Evolutionary conservation across 2,113 vertebrate genomes (phyloP).

Genomic region (Sakesphorus luctuosus): DNA sequence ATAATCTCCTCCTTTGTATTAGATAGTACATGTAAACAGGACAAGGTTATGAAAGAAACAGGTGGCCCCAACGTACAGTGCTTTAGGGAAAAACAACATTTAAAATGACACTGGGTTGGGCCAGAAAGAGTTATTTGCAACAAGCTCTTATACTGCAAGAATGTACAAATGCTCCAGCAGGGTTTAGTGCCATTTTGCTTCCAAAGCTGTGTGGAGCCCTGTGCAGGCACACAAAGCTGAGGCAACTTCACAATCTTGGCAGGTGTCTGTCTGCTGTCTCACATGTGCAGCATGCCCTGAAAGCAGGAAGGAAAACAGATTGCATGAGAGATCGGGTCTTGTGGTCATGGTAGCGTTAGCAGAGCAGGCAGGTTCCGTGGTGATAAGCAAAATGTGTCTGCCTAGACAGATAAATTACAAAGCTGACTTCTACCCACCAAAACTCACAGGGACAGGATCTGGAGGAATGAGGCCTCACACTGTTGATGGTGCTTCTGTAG

Average conservation of each 20-base stretch:
- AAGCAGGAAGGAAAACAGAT: not conserved
- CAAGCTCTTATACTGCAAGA: not conserved
- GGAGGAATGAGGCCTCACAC: not conserved
- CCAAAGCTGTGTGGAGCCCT: not conserved
- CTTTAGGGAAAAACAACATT: not conserved
- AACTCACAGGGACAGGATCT: not conserved
- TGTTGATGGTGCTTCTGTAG: not conserved
- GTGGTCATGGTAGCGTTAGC: accelerated
- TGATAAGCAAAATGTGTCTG: not conserved
- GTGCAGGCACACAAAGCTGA: not conserved
- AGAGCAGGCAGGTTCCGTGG: not conserved
- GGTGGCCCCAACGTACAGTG: not conserved
- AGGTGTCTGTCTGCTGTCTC: not conserved
- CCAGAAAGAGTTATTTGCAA: not conserved
- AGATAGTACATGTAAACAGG: not conserved
- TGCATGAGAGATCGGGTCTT: not conserved
- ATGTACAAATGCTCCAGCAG: too few relatives aligned
- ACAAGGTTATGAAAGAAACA: not conserved
- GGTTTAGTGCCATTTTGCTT: not conserved
- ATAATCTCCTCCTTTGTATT: not conserved
- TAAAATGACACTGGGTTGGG: not conserved
- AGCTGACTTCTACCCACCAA: not conserved
- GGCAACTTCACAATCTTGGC: not conserved
- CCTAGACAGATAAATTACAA: not conserved
- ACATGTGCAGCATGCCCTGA: accelerated